Evolutionary conservation across 1,140 invertebrate species (phyloP).

Genomic region (Phymastichus coffea): DNA sequence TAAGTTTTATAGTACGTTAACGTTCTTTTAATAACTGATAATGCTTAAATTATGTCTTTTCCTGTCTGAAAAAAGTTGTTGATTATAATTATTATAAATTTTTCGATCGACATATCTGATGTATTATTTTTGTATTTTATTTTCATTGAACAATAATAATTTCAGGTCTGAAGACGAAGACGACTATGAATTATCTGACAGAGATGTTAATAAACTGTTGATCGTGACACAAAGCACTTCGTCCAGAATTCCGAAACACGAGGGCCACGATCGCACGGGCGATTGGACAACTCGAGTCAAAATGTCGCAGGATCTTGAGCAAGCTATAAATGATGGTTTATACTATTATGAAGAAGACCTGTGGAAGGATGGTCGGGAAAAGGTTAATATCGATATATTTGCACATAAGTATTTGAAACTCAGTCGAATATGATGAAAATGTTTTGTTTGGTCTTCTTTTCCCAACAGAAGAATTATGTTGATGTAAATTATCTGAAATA

Average conservation of each 20-base stretch:
- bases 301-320: conserved; percentile 90
- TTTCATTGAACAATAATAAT: conserved; percentile 6
- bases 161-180: conserved; percentile 74
- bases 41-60: conserved; percentile 42
- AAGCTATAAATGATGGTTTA: conserved; percentile 93
- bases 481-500: conserved; percentile 33
- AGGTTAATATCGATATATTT: conserved; percentile 37
- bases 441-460: conserved; percentile 53
- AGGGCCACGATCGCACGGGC: conserved; percentile 85
- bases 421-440: conserved; percentile 43
- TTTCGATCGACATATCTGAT: conserved; percentile 25
- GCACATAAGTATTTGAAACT: not conserved
- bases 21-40: conserved; percentile 31
- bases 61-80: conserved; percentile 36
- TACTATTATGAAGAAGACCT: conserved; percentile 92
- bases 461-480: conserved; percentile 45
- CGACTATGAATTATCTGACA: conserved; percentile 87
- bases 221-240: conserved; percentile 88
- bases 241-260: conserved; percentile 71
- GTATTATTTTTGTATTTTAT: conserved; percentile 18
- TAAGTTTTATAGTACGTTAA: not conserved
- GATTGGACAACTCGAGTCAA: conserved; percentile 82
- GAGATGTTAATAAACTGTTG: conserved; percentile 90
- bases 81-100: not conserved
- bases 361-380: conserved; percentile 62